These are phyloP conservation scores for Andrena minutula DNA, from an alignment of 2,888 invertebrate species.

Conservation along the genomic window DNA sequence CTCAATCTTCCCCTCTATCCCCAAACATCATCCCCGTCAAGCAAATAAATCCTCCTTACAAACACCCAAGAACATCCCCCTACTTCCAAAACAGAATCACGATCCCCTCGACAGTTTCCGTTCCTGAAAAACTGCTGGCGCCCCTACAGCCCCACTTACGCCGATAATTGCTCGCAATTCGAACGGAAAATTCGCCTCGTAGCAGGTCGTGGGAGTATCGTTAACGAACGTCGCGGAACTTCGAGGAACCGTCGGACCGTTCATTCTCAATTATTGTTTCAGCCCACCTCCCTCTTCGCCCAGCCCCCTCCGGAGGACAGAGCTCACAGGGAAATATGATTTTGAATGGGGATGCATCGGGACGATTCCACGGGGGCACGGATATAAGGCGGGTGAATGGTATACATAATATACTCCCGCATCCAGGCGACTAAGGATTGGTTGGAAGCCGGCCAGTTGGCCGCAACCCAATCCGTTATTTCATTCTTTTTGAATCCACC, in stretches of 20 bases:
- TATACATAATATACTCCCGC: slow-evolving; percentile 79
- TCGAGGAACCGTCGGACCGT: slow-evolving; percentile 22
- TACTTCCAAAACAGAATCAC: background rate
- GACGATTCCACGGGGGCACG: slow-evolving; percentile 60
- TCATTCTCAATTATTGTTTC: slow-evolving; percentile 52
- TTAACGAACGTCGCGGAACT: slow-evolving; percentile 38
- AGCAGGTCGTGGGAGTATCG: slow-evolving; percentile 22
- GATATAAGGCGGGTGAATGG: slow-evolving; percentile 71
- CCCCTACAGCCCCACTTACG: slow-evolving; percentile 3
- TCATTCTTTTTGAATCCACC: slow-evolving; percentile 84
- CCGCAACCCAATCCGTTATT: slow-evolving; percentile 84
- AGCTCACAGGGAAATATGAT: slow-evolving; percentile 73
- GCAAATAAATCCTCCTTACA: slow-evolving; percentile 11
- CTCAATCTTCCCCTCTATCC: too few species aligned
- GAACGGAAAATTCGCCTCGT: slow-evolving; percentile 27
- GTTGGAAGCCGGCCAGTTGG: slow-evolving; percentile 84
- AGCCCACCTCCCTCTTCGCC: background rate
- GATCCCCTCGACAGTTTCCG: slow-evolving; percentile 17
- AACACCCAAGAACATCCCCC: slow-evolving; percentile 5
- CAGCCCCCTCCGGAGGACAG: slow-evolving; percentile 1
- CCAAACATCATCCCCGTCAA: background rate
- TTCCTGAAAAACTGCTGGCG: background rate
- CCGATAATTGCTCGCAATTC: slow-evolving; percentile 36
- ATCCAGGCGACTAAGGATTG: slow-evolving; percentile 82
- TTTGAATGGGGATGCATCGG: slow-evolving; percentile 78